phyloP scores from a whole-genome alignment of 1,140 invertebrate species.

The Cotesia typhae region DNA sequence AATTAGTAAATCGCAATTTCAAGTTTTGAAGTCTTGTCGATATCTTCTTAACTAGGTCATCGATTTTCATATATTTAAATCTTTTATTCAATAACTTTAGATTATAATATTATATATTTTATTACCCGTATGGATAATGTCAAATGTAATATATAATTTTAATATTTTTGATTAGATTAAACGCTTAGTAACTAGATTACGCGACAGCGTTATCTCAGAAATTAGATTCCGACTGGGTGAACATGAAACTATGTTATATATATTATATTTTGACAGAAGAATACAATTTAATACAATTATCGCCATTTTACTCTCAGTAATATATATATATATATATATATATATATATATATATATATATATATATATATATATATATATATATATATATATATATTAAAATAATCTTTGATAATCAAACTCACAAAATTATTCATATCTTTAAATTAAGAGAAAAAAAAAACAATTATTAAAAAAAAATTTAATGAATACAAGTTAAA shows the following conservation, averaged over 20 bases:
- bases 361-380: too few relatives aligned
- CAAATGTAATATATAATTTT: constrained; percentile 14
- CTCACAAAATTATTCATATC: too few relatives aligned
- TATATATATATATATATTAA: too few relatives aligned
- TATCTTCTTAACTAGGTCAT: background rate
- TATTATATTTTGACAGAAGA: background rate
- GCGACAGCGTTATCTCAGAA: constrained; percentile 60
- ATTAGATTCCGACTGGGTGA: constrained; percentile 60
- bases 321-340: too few relatives aligned
- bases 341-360: too few relatives aligned
- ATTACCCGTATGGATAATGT: too few relatives aligned
- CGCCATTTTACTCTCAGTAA: background rate
- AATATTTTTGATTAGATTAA: constrained; percentile 64
- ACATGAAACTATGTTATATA: constrained; percentile 43
- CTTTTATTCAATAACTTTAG: too few relatives aligned
- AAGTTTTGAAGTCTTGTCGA: background rate
- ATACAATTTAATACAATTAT: background rate
- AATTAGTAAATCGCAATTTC: background rate
- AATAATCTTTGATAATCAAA: too few relatives aligned
- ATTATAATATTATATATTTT: too few relatives aligned
- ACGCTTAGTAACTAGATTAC: constrained; percentile 67
- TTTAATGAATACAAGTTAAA: background rate
- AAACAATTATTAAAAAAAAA: too few relatives aligned
- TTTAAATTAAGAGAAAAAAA: too few relatives aligned
- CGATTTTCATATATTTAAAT: too few relatives aligned